Evolutionary conservation across 2,888 invertebrate species (phyloP).

Genomic region (Anthoptus insignis): DNA sequence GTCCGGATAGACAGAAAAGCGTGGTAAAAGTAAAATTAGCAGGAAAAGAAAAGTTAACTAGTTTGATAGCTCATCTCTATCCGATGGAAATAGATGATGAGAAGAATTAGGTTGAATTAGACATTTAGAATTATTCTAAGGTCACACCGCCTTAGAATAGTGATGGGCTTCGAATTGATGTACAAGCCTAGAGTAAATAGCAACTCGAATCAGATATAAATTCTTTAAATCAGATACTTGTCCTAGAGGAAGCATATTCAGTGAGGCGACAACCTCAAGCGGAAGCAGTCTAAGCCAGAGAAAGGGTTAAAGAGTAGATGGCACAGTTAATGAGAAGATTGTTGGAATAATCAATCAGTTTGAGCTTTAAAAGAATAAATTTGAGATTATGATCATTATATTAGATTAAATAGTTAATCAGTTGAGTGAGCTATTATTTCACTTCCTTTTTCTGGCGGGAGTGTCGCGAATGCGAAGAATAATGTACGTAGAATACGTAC

Average conservation of each 20-base stretch:
- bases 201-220: no score
- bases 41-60: background rate
- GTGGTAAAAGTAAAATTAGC: constrained; percentile 10
- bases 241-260: no score
- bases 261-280: background rate
- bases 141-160: no score
- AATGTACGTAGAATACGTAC: no score
- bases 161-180: no score
- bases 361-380: no score
- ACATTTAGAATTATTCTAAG: no score
- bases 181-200: no score
- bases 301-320: constrained; percentile 5
- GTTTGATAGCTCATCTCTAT: constrained; percentile 11
- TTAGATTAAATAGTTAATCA: background rate
- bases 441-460: background rate
- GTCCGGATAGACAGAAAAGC: constrained; percentile 13
- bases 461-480: no score
- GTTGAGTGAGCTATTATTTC: background rate
- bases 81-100: constrained; percentile 6
- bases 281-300: background rate
- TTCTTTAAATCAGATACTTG: no score
- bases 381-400: background rate
- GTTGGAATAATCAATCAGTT: background rate
- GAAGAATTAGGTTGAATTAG: background rate
- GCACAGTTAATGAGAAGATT: background rate